Conservation (phyloP, 2,797 vertebrate genomes). For the Pristis pectinata region DNA sequence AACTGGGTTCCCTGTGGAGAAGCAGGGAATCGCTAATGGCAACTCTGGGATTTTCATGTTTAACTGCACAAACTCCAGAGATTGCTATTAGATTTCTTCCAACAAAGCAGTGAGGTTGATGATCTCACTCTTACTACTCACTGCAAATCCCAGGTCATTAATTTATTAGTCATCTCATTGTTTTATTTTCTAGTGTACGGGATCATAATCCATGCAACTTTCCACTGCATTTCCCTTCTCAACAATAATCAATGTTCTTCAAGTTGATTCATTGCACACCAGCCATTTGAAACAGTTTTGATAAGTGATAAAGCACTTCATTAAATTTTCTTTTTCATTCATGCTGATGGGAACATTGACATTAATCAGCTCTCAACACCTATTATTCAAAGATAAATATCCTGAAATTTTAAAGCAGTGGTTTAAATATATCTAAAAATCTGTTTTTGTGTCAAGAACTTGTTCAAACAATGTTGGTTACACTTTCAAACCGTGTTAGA, state of each 20-base stretch:
- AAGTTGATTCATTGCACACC: background rate
- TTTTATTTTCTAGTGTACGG: no score
- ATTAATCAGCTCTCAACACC: background rate
- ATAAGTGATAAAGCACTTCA: background rate
- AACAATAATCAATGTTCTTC: background rate
- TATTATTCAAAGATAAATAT: background rate
- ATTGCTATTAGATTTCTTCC: no score
- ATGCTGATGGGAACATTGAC: background rate
- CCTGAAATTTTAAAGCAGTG: background rate
- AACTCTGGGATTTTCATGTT: no score
- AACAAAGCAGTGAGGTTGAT: no score
- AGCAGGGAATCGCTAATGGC: no score
- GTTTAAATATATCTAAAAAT: background rate
- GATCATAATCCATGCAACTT: background rate
- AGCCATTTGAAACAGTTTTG: background rate
- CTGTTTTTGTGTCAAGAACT: background rate
- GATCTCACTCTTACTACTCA: no score
- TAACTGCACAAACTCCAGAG: no score
- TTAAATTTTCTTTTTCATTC: background rate
- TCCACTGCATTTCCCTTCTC: background rate
- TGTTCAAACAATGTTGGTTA: background rate
- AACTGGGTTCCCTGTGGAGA: no score
- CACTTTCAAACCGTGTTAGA: background rate
- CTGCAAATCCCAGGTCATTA: background rate
- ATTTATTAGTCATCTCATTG: background rate